A percentile compares a stretch with the other conserved stretches of the same genome.
Conservation (phyloP, 2,113 vertebrate species). For the Mormoops blainvillei region DNA sequence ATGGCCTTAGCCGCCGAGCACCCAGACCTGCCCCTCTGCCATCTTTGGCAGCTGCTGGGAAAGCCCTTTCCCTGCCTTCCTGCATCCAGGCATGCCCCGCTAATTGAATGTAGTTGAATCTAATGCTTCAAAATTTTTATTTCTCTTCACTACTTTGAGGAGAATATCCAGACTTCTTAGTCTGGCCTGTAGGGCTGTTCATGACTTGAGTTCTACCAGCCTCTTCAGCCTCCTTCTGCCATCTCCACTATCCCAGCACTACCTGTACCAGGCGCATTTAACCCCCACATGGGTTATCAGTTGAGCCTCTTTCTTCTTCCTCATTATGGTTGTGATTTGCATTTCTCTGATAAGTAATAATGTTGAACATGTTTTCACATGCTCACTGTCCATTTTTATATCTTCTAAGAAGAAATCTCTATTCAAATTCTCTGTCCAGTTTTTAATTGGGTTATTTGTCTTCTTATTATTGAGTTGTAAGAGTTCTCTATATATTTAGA, state of each 20-base stretch:
- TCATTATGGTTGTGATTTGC: background rate
- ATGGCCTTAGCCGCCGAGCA: background rate
- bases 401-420: background rate
- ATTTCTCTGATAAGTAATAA: background rate
- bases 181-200: background rate
- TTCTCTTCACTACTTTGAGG: background rate
- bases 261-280: background rate
- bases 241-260: background rate
- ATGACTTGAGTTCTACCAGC: background rate
- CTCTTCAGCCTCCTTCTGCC: background rate
- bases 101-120: background rate
- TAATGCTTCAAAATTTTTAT: background rate
- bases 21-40: background rate
- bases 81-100: background rate
- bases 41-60: background rate
- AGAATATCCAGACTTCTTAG: background rate
- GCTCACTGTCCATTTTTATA: background rate
- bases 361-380: background rate
- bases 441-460: background rate
- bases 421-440: background rate
- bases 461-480: background rate
- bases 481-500: background rate
- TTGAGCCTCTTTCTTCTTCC: too few species aligned
- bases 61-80: background rate
- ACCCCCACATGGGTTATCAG: background rate